Conservation (phyloP, 2,113 vertebrate species). For the Saimiri boliviensis region DNA sequence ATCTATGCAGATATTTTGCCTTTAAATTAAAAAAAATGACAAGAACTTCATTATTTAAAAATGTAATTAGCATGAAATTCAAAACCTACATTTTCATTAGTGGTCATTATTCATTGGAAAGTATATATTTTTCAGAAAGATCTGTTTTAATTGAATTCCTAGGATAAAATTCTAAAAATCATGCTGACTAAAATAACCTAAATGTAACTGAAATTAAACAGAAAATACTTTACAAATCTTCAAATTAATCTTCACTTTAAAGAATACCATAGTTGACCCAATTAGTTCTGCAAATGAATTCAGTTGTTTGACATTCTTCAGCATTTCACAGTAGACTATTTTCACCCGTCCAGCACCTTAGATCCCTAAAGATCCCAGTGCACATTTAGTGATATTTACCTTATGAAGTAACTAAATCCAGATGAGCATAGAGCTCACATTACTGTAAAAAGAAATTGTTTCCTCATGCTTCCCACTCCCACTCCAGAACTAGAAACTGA, state of each 20-base stretch:
- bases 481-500: constrained; percentile 42
- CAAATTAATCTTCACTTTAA: constrained; percentile 59
- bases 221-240: constrained; percentile 41
- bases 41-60: constrained; percentile 69
- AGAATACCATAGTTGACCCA: constrained; percentile 53
- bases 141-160: constrained; percentile 65
- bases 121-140: constrained; percentile 44
- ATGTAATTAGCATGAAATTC: constrained; percentile 64
- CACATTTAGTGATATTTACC: constrained; percentile 72
- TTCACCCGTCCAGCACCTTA: background rate
- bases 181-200: constrained; percentile 62
- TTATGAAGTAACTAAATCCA: constrained; percentile 77
- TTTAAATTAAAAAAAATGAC: constrained; percentile 73
- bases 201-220: constrained; percentile 65
- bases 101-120: constrained; percentile 20
- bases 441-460: constrained; percentile 72
- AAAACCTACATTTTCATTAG: constrained; percentile 52
- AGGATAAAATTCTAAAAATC: constrained; percentile 65
- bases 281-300: constrained; percentile 59
- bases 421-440: constrained; percentile 60
- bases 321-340: constrained; percentile 42
- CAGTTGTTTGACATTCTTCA: constrained; percentile 45
- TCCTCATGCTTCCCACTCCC: constrained; percentile 62
- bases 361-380: constrained; percentile 34
- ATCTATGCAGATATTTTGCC: constrained; percentile 65